A percentile compares a stretch with the other conserved stretches of the same genome.
phyloP scores from a whole-genome alignment of 1,140 invertebrate species.

The Macrobrachium rosenbergii region DNA sequence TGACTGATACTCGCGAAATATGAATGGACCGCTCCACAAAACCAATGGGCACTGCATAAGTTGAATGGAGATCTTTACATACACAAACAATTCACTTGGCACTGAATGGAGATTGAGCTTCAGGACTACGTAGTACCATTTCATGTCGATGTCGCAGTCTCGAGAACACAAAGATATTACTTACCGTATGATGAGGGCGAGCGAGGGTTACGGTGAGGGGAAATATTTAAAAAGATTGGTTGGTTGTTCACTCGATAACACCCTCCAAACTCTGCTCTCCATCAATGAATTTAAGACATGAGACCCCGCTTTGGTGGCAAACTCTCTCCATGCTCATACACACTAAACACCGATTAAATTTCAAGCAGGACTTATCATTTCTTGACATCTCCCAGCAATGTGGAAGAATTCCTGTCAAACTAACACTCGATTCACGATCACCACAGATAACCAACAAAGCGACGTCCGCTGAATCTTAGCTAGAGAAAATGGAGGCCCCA shows the following conservation, averaged over 20 bases:
- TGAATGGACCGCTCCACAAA: no score
- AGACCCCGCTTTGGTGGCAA: constrained; percentile 55
- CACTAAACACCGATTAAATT: constrained; percentile 29
- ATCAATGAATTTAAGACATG: constrained; percentile 44
- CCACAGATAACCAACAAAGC: constrained; percentile 60
- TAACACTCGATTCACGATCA: constrained; percentile 40
- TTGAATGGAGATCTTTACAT: no score
- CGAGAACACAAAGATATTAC: constrained; percentile 16
- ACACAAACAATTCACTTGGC: no score
- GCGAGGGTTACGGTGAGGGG: constrained; percentile 14
- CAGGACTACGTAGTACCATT: no score
- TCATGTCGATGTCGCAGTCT: not conserved
- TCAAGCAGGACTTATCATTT: constrained; percentile 24
- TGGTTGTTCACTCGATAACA: constrained; percentile 11
- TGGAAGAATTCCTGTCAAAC: constrained; percentile 1
- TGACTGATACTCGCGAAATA: no score
- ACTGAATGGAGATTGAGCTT: no score
- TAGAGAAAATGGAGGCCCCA: constrained; percentile 60
- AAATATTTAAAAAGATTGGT: constrained; percentile 43
- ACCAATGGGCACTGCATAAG: no score
- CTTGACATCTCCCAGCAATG: constrained; percentile 2
- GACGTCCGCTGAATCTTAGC: constrained; percentile 56
- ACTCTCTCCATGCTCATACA: constrained; percentile 8
- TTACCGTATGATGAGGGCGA: constrained; percentile 40
- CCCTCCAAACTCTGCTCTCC: constrained; percentile 25